phyloP scores from a whole-genome alignment of 2,113 vertebrate species.

The Terrapene triunguis region DNA sequence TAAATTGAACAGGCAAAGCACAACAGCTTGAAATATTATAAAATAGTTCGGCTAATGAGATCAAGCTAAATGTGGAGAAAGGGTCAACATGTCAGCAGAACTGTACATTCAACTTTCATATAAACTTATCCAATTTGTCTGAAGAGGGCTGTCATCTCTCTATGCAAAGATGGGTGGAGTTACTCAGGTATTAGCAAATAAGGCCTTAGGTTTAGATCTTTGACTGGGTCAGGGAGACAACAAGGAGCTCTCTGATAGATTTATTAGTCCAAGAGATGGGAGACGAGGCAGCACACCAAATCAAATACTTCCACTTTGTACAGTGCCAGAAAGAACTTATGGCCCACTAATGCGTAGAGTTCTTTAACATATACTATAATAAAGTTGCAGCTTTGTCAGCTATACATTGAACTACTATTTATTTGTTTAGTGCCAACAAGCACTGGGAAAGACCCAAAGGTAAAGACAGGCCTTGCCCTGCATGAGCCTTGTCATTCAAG shows the following conservation, averaged over 20 bases:
- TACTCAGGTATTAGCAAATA: accelerated
- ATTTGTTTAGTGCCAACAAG: background rate
- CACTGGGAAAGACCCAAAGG: background rate
- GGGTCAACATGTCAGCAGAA: background rate
- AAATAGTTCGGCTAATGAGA: background rate
- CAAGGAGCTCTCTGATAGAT: background rate
- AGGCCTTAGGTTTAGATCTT: background rate
- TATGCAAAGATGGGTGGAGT: background rate
- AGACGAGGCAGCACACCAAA: background rate
- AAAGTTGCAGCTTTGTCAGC: background rate
- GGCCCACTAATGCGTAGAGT: background rate
- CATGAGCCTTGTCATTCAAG: background rate
- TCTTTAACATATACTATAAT: accelerated
- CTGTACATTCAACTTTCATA: background rate
- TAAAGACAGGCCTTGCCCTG: background rate
- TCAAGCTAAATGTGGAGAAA: background rate
- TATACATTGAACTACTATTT: background rate
- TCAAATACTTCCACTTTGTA: accelerated
- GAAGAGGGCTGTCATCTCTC: background rate
- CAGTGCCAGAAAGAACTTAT: background rate
- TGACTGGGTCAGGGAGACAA: background rate
- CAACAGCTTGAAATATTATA: background rate
- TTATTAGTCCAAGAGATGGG: accelerated
- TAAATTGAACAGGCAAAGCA: background rate
- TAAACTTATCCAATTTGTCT: background rate